These are phyloP conservation scores for Platygyra sinensis DNA, from an alignment of 64 coral and sea anemone species.

Conservation along the genomic window DNA sequence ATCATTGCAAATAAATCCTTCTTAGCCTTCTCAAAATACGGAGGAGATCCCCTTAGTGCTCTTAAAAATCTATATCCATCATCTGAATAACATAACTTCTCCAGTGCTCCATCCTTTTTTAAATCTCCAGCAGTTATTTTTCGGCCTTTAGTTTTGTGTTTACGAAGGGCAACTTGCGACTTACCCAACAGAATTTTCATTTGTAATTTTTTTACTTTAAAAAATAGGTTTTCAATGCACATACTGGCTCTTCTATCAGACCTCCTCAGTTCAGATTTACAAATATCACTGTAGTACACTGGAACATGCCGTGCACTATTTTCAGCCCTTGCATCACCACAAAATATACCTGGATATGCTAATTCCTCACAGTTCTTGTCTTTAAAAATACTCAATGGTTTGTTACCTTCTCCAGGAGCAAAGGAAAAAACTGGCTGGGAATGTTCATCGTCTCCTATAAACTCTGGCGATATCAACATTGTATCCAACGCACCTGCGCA, in stretches of 20 bases:
- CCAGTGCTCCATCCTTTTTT: slow-evolving; percentile 1
- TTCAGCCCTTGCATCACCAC: slow-evolving; percentile 16
- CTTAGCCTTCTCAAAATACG: slow-evolving; percentile 61
- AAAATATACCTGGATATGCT: slow-evolving; percentile 49
- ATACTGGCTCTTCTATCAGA: slow-evolving; percentile 1
- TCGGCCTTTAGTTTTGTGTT: not conserved
- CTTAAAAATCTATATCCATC: slow-evolving; percentile 18
- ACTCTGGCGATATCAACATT: slow-evolving; percentile 17
- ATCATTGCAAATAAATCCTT: slow-evolving; percentile 23
- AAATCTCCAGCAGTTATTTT: slow-evolving; percentile 39
- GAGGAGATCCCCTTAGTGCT: slow-evolving; percentile 24
- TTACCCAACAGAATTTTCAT: slow-evolving; percentile 46
- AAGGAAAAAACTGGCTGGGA: not conserved
- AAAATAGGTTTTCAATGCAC: slow-evolving; percentile 37
- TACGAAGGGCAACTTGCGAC: slow-evolving; percentile 2
- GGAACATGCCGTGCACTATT: not conserved
- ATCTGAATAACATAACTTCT: not conserved
- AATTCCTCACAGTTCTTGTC: slow-evolving; percentile 48
- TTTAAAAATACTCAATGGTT: slow-evolving; percentile 38
- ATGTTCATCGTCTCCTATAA: not conserved
- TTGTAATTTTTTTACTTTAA: slow-evolving; percentile 21
- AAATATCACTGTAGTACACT: slow-evolving; percentile 51
- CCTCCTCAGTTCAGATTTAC: slow-evolving; percentile 43
- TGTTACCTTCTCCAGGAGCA: slow-evolving; percentile 34
- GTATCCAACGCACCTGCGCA: slow-evolving; percentile 1